Percentiles rank a stretch among this genome's conserved stretches.
phyloP scores from a whole-genome alignment of 2,113 vertebrate species.

The Neotoma lepida region DNA sequence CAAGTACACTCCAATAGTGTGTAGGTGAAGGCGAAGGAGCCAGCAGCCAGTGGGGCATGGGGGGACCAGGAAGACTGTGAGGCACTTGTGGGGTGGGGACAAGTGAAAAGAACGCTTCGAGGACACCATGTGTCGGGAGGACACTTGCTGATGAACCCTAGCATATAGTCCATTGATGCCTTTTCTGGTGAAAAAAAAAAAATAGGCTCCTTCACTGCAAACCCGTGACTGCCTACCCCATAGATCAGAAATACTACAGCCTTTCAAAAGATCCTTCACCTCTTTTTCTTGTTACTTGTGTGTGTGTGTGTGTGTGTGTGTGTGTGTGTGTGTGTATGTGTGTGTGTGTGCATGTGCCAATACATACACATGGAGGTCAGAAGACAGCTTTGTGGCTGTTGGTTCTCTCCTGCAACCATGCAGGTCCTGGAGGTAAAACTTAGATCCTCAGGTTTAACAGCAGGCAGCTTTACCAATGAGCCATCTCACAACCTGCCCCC shows the following conservation, averaged over 20 bases:
- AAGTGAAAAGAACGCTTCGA: background rate
- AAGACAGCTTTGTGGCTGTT: background rate
- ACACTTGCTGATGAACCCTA: fast-evolving
- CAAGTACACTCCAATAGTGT: background rate
- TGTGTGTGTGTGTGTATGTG: background rate
- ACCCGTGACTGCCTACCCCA: background rate
- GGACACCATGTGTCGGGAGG: background rate
- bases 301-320: too few relatives aligned
- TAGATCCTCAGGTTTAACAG: background rate
- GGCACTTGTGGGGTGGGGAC: background rate
- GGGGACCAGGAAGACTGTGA: background rate
- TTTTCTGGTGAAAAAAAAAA: background rate
- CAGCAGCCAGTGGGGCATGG: background rate
- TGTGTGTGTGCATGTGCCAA: background rate
- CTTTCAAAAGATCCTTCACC: fast-evolving
- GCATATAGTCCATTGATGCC: background rate
- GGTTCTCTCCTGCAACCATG: background rate
- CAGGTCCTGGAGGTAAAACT: background rate
- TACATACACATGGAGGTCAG: background rate
- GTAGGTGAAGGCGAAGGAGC: background rate
- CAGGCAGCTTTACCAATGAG: background rate
- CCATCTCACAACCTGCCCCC: background rate
- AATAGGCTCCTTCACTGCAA: background rate
- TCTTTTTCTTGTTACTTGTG: background rate
- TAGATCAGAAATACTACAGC: background rate